phyloP scores from a whole-genome alignment of 2,113 vertebrate species.

The Ranitomeya variabilis region DNA sequence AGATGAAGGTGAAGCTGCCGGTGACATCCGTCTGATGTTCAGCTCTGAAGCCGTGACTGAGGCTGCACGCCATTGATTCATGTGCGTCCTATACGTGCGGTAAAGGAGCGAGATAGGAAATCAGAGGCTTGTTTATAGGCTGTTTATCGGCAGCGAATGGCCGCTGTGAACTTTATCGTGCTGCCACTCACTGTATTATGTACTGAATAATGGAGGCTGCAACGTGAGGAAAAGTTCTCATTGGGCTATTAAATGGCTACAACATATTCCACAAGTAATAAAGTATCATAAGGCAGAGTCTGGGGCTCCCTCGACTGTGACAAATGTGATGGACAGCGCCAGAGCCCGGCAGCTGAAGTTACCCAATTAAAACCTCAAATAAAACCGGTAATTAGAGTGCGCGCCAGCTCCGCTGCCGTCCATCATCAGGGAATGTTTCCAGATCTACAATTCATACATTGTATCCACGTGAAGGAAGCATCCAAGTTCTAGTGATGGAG shows the following conservation, averaged over 20 bases:
- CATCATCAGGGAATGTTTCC: not conserved
- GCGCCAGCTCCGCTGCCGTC: not conserved
- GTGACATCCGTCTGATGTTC: not conserved
- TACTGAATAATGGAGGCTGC: slow-evolving; percentile 29
- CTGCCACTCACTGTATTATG: slow-evolving; percentile 19
- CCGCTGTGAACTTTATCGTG: slow-evolving; percentile 1
- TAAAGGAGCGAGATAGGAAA: not conserved
- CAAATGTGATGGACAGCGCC: slow-evolving; percentile 1
- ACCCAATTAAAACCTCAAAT: not conserved
- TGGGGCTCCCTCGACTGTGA: not conserved
- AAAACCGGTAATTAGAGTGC: not conserved
- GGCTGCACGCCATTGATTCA: too few species aligned
- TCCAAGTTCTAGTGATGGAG: not conserved
- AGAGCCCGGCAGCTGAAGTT: not conserved
- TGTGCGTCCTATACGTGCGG: too few species aligned
- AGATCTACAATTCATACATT: not conserved
- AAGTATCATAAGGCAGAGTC: slow-evolving; percentile 21
- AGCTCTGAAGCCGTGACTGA: not conserved
- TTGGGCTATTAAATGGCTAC: slow-evolving; percentile 23
- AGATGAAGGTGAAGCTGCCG: not conserved
- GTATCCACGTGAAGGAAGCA: not conserved
- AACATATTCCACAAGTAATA: slow-evolving; percentile 15
- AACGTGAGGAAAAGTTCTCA: not conserved
- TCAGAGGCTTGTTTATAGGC: slow-evolving; percentile 5
- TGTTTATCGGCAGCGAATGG: slow-evolving; percentile 23